Evolutionary conservation across 2,888 invertebrate genomes (phyloP).

Genomic region (Hipparchia sbordonii): DNA sequence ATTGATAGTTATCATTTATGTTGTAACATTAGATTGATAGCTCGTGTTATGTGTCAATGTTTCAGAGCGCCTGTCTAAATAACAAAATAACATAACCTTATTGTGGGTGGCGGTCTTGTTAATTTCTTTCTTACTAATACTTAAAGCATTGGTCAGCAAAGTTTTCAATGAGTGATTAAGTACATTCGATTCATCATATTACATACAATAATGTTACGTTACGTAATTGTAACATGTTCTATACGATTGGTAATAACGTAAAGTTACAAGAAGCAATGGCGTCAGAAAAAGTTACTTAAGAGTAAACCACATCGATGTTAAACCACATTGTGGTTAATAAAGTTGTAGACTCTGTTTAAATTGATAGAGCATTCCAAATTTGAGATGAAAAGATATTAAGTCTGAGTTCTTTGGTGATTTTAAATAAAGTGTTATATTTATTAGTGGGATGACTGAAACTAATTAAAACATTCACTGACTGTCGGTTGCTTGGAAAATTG

Average conservation of each 20-base stretch:
- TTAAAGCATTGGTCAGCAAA: slow-evolving; percentile 20
- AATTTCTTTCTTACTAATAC: slow-evolving; percentile 51
- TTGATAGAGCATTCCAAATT: background rate
- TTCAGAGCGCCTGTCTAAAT: slow-evolving; percentile 46
- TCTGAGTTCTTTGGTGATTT: background rate
- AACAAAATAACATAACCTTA: slow-evolving; percentile 46
- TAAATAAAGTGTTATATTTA: background rate
- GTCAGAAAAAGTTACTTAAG: background rate
- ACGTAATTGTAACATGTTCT: slow-evolving; percentile 45
- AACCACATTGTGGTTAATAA: background rate
- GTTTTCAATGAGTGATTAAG: slow-evolving; percentile 64
- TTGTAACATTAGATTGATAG: slow-evolving; percentile 74
- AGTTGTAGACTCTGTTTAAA: background rate
- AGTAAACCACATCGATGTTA: background rate
- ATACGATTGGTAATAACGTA: background rate
- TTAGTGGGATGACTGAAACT: background rate
- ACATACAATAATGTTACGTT: slow-evolving; percentile 57
- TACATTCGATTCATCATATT: slow-evolving; percentile 63
- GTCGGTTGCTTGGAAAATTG: background rate
- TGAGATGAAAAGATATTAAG: background rate
- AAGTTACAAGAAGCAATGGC: background rate
- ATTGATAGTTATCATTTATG: slow-evolving; percentile 71
- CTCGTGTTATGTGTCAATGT: slow-evolving; percentile 65
- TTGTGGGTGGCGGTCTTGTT: slow-evolving; percentile 54
- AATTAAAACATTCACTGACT: slow-evolving; percentile 9